Percentiles rank a stretch among this genome's conserved stretches.
Evolutionary conservation across 2,888 invertebrate genomes (phyloP).

Genomic region (Apotomis turbidana): DNA sequence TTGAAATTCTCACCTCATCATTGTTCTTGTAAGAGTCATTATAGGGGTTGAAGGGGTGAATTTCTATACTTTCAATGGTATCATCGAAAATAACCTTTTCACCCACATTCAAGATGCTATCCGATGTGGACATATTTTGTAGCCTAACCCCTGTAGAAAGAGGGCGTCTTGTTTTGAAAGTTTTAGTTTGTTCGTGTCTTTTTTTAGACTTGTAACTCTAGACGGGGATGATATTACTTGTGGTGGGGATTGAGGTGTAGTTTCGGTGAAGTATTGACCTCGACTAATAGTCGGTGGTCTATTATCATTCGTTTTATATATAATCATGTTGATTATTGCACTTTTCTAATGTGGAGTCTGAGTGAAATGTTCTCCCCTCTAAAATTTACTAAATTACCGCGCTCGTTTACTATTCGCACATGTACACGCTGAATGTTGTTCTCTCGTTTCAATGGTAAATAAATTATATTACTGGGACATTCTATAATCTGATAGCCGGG

Average conservation of each 20-base stretch:
- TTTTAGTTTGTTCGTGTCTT: background rate
- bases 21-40: constrained; percentile 29
- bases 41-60: constrained; percentile 37
- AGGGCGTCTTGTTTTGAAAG: background rate
- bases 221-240: background rate
- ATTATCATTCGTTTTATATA: constrained; percentile 11
- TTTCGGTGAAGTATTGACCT: background rate
- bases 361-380: constrained; percentile 17
- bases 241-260: background rate
- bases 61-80: constrained; percentile 36
- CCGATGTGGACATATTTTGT: constrained; percentile 24
- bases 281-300: background rate
- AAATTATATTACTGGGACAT: constrained; percentile 12
- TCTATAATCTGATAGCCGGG: constrained; percentile 36
- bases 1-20: background rate
- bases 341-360: constrained; percentile 13
- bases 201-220: background rate
- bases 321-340: constrained; percentile 15
- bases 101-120: constrained; percentile 26
- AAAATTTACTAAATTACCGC: background rate
- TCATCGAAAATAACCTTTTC: constrained; percentile 25
- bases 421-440: background rate
- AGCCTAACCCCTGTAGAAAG: constrained; percentile 20
- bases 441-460: constrained; percentile 8
- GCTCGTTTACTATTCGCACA: constrained; percentile 10